phyloP scores from a whole-genome alignment of 1,140 invertebrate genomes.

The Drosophila ironensis region DNA sequence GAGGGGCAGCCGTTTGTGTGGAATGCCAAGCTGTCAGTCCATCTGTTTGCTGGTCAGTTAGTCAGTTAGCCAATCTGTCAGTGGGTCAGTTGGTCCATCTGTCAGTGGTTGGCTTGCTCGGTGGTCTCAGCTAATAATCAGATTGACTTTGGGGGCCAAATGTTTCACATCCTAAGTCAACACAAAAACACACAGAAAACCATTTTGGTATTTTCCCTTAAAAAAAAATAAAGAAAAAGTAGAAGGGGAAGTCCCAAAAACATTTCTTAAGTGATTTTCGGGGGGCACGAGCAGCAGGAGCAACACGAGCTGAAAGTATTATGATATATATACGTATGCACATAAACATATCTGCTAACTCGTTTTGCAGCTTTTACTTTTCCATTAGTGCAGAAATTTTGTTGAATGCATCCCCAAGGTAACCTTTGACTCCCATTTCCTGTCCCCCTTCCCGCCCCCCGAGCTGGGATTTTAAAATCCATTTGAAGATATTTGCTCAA shows the following conservation, averaged over 20 bases:
- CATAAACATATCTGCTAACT: slow-evolving; percentile 40
- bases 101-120: slow-evolving; percentile 11
- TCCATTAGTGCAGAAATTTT: slow-evolving; percentile 71
- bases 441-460: slow-evolving; percentile 1
- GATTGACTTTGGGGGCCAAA: slow-evolving; percentile 30
- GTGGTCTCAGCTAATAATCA: slow-evolving; percentile 57
- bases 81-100: not conserved
- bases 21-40: slow-evolving; percentile 26
- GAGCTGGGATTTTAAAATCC: slow-evolving; percentile 66
- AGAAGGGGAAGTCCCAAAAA: not conserved
- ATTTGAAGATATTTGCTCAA: slow-evolving; percentile 67
- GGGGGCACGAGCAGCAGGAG: no score
- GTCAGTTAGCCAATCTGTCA: slow-evolving; percentile 24
- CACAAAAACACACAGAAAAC: slow-evolving; percentile 24
- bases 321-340: slow-evolving; percentile 34
- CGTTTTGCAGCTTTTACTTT: slow-evolving; percentile 68
- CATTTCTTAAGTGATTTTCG: slow-evolving; percentile 58
- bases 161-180: slow-evolving; percentile 62
- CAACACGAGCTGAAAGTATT: slow-evolving; percentile 42
- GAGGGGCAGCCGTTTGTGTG: not conserved
- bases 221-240: not conserved
- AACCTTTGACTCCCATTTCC: slow-evolving; percentile 62
- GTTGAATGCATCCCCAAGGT: slow-evolving; percentile 70
- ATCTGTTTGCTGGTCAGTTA: slow-evolving; percentile 7
- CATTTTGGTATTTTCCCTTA: slow-evolving; percentile 45